Percentiles rank a stretch among this genome's conserved stretches.
Conservation (phyloP, 2,888 invertebrate genomes). For the Spodoptera picta region DNA sequence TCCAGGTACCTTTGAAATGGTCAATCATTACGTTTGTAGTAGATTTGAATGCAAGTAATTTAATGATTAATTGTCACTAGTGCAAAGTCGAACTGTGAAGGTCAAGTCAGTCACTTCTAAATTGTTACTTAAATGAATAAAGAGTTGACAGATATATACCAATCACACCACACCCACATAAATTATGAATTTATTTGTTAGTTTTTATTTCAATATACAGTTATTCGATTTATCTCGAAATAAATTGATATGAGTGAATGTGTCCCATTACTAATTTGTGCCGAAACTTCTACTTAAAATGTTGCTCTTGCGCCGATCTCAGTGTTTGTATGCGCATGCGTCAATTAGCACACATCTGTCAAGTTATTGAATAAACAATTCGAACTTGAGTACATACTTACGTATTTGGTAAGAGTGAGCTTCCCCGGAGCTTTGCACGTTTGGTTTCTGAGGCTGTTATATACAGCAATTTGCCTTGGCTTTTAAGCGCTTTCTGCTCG, state of each 20-base stretch:
- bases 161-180: no score
- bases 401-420: conserved; percentile 23
- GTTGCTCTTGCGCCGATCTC: conserved; percentile 15
- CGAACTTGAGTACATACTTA: conserved; percentile 19
- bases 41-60: no score
- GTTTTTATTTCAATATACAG: background rate
- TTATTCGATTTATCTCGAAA: background rate
- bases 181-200: no score
- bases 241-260: no score
- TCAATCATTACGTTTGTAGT: no score
- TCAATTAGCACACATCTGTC: conserved; percentile 57
- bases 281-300: background rate
- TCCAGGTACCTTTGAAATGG: no score
- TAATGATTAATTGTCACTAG: no score
- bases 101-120: no score
- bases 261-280: conserved; percentile 38
- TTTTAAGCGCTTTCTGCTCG: no score
- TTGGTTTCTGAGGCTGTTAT: background rate
- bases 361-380: conserved; percentile 42
- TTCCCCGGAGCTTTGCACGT: conserved; percentile 8
- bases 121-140: no score
- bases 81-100: no score
- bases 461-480: background rate
- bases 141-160: no score
- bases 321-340: conserved; percentile 23